Percentiles rank a stretch among this genome's conserved stretches.
These are phyloP conservation scores for Acanthoscelides obtectus DNA, from an alignment of 2,888 invertebrate genomes.

Conservation along the genomic window DNA sequence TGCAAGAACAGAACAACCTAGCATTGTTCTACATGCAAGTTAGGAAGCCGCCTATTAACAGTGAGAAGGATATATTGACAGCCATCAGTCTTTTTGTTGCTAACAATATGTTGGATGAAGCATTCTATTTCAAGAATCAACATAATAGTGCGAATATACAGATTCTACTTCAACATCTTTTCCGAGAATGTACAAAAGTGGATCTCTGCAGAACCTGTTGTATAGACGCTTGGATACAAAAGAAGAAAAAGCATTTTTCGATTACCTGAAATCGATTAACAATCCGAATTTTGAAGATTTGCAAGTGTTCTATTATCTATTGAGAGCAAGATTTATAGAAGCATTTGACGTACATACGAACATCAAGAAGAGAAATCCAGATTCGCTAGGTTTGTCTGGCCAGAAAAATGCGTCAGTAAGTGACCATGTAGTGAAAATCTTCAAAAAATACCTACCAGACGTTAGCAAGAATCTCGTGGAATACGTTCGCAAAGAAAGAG, in stretches of 20 bases:
- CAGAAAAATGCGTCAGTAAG: conserved; percentile 29
- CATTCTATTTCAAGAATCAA: conserved; percentile 59
- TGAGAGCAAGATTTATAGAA: conserved; percentile 56
- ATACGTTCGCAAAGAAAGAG: conserved; percentile 33
- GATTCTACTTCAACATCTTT: conserved; percentile 57
- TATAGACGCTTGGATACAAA: conserved; percentile 57
- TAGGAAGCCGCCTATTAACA: conserved; percentile 39
- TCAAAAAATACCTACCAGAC: conserved; percentile 35
- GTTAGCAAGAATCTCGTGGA: conserved; percentile 37
- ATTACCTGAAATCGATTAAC: conserved; percentile 55
- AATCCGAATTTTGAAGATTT: conserved; percentile 60
- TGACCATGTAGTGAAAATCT: conserved; percentile 33
- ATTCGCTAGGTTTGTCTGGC: conserved; percentile 35
- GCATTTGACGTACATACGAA: conserved; percentile 52
- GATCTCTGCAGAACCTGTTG: conserved; percentile 56
- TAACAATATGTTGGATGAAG: conserved; percentile 61
- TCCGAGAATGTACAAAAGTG: conserved; percentile 56
- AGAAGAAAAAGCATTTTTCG: conserved; percentile 66
- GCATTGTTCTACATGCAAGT: conserved; percentile 65
- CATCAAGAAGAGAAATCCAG: conserved; percentile 19
- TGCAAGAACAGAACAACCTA: conserved; percentile 63
- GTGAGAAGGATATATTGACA: conserved; percentile 50
- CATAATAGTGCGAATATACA: conserved; percentile 50
- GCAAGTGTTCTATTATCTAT: conserved; percentile 65
- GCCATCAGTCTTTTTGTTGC: conserved; percentile 59